A percentile compares a stretch with the other conserved stretches of the same genome.
These are phyloP conservation scores for Doryteuthis pealeii DNA, from an alignment of 1,140 invertebrate species.

Conservation along the genomic window DNA sequence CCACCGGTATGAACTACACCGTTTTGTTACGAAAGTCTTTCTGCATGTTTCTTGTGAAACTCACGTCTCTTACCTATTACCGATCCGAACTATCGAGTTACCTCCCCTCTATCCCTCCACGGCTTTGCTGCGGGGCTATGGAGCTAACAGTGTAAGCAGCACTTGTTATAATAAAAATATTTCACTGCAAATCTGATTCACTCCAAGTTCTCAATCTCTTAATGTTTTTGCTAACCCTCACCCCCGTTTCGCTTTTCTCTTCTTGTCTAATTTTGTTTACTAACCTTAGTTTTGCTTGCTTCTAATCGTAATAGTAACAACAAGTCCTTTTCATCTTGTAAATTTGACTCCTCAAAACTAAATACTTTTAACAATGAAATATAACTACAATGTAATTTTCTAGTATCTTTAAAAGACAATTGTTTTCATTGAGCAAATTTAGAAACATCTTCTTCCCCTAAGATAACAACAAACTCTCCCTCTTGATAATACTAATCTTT, in stretches of 20 bases:
- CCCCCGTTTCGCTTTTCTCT: not conserved
- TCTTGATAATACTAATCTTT: too few species aligned
- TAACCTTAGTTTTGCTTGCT: too few species aligned
- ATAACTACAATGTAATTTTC: too few species aligned
- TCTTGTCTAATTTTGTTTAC: too few species aligned
- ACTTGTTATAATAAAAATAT: slow-evolving; percentile 13
- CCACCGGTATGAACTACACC: not conserved
- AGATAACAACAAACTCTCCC: too few species aligned
- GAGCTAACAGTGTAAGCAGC: slow-evolving; percentile 12
- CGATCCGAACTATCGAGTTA: not conserved
- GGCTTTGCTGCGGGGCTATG: slow-evolving; percentile 10
- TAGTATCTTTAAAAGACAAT: too few species aligned
- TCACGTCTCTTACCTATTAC: not conserved
- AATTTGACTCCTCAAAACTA: too few species aligned
- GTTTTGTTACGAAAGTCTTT: not conserved
- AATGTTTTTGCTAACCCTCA: not conserved
- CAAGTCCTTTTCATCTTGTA: too few species aligned
- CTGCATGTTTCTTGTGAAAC: slow-evolving; percentile 2
- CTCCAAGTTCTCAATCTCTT: not conserved
- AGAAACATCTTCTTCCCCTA: too few species aligned
- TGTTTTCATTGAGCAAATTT: too few species aligned
- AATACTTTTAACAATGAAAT: too few species aligned
- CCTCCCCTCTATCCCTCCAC: slow-evolving; percentile 9
- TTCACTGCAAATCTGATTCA: slow-evolving; percentile 5
- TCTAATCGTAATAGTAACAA: too few species aligned